These are phyloP conservation scores for Uloborus plumipes DNA, from an alignment of 2,888 invertebrate species.

Conservation along the genomic window DNA sequence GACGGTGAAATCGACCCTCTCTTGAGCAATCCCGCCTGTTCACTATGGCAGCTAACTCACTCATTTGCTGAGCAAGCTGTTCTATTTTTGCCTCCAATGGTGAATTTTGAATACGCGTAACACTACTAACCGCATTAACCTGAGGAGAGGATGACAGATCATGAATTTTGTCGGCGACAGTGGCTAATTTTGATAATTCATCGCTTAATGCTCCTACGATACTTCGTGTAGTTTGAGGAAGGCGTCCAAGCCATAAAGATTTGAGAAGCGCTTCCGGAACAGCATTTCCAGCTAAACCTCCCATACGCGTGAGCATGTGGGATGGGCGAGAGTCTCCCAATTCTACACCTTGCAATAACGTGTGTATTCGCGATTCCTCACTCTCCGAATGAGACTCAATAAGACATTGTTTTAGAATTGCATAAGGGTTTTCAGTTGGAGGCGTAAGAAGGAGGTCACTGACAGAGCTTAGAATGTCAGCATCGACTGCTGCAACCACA, in stretches of 20 bases:
- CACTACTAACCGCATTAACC: background rate
- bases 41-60: background rate
- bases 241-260: background rate
- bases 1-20: background rate
- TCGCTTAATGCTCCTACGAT: background rate
- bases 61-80: background rate
- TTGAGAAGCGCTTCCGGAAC: constrained; percentile 10
- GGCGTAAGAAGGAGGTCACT: background rate
- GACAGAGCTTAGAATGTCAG: constrained; percentile 16
- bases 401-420: background rate
- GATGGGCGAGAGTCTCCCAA: constrained; percentile 5
- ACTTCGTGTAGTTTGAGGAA: background rate
- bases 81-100: background rate
- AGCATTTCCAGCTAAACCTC: background rate
- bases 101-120: background rate
- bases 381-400: constrained; percentile 8
- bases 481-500: constrained; percentile 12
- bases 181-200: background rate
- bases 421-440: background rate
- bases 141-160: background rate
- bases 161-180: background rate
- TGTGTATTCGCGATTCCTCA: background rate
- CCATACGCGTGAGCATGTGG: constrained; percentile 4
- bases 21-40: background rate
- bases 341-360: background rate